Conservation (phyloP, 2,888 invertebrate species). For the Ellobium chinense region DNA sequence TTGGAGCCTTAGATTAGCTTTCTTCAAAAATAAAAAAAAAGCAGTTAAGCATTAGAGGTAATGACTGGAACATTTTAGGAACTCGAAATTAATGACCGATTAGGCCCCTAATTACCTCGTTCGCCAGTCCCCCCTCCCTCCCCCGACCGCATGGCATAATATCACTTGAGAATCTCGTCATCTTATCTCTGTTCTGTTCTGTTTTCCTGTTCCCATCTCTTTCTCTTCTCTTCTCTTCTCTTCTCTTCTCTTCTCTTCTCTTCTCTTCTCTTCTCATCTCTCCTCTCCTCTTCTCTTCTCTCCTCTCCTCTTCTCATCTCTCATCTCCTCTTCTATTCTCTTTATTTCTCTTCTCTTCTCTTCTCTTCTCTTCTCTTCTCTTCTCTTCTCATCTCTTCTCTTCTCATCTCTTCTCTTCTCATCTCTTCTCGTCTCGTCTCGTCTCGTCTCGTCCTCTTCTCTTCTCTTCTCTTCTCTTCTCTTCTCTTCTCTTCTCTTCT, state of each 20-base stretch:
- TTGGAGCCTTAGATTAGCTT: too few species aligned
- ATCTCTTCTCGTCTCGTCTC: neutral
- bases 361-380: neutral
- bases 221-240: neutral
- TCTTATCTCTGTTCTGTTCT: too few species aligned
- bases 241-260: neutral
- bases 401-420: neutral
- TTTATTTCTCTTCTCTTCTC: neutral
- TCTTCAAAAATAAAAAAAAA: too few species aligned
- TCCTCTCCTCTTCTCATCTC: neutral
- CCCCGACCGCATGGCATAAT: too few species aligned
- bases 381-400: neutral
- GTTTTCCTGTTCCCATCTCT: neutral
- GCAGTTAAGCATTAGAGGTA: too few species aligned
- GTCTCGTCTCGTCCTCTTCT: neutral
- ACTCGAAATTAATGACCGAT: too few species aligned
- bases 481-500: neutral
- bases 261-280: slow-evolving; percentile 13
- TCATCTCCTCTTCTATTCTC: slow-evolving; percentile 24
- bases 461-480: neutral
- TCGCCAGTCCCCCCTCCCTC: too few species aligned
- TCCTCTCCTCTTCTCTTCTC: neutral
- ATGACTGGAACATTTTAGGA: too few species aligned
- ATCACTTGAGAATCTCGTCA: too few species aligned
- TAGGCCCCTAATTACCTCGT: too few species aligned